Conservation (phyloP, 2,113 vertebrate genomes). For the Eupsittula cactorum region DNA sequence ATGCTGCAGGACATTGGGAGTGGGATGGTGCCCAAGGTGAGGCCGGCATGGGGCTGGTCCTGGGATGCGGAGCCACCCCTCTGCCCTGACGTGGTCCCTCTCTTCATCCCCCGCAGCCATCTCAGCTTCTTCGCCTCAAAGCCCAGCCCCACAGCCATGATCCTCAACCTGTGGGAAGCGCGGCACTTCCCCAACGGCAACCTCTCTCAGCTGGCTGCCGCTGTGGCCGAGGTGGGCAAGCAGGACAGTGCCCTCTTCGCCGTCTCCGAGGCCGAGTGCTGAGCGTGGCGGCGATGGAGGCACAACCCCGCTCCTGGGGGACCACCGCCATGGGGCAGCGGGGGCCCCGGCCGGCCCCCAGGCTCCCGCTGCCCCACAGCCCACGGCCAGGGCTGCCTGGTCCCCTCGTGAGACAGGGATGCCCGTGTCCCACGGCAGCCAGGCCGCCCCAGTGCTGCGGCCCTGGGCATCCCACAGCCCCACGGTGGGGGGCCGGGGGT, state of each 20-base stretch:
- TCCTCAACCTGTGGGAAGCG: slow-evolving; percentile 98
- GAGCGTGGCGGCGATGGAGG: background rate
- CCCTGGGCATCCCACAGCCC: background rate
- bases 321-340: background rate
- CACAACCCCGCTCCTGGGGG: background rate
- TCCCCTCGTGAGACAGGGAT: background rate
- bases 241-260: slow-evolving; percentile 94
- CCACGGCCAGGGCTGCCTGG: background rate
- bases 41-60: background rate
- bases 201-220: slow-evolving; percentile 93
- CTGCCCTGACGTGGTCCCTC: background rate
- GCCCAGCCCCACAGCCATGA: slow-evolving; percentile 94
- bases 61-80: background rate
- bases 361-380: background rate
- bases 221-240: slow-evolving; percentile 96
- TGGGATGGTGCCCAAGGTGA: background rate
- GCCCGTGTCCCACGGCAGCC: background rate
- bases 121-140: slow-evolving; percentile 97
- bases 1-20: background rate
- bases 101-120: slow-evolving; percentile 80
- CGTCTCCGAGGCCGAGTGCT: slow-evolving; percentile 96
- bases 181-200: slow-evolving; percentile 97
- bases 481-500: background rate
- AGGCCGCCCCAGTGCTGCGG: background rate
- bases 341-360: background rate